phyloP scores from a whole-genome alignment of 2,797 vertebrate genomes.

The Poeciliopsis infans region DNA sequence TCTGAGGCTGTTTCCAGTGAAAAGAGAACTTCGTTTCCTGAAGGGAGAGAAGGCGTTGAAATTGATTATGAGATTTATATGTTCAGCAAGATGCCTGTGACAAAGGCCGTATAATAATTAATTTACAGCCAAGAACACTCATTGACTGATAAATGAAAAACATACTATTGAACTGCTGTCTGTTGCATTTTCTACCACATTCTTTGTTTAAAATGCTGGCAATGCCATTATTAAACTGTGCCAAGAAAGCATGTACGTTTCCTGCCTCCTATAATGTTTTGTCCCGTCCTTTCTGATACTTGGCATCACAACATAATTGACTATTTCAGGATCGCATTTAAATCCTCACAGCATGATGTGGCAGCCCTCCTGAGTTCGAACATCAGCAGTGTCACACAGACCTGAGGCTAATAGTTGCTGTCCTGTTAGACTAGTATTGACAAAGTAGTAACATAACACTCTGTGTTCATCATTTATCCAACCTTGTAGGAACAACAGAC shows the following conservation, averaged over 20 bases:
- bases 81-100: constrained; percentile 7
- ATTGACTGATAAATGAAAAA: background rate
- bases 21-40: constrained; percentile 97
- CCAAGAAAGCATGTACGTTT: background rate
- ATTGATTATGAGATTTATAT: background rate
- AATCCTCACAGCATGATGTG: background rate
- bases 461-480: background rate
- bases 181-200: background rate
- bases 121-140: background rate
- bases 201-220: background rate
- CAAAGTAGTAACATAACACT: background rate
- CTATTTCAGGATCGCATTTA: background rate
- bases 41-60: constrained; percentile 30
- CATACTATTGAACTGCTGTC: background rate
- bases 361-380: background rate
- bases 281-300: background rate
- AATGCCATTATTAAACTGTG: background rate
- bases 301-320: background rate
- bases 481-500: background rate
- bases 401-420: background rate
- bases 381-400: background rate
- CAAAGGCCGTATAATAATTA: background rate
- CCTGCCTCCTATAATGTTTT: background rate
- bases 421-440: background rate
- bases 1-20: constrained; percentile 98